Conservation (phyloP, 2,888 invertebrate species). For the Eristalis arbustorum region DNA sequence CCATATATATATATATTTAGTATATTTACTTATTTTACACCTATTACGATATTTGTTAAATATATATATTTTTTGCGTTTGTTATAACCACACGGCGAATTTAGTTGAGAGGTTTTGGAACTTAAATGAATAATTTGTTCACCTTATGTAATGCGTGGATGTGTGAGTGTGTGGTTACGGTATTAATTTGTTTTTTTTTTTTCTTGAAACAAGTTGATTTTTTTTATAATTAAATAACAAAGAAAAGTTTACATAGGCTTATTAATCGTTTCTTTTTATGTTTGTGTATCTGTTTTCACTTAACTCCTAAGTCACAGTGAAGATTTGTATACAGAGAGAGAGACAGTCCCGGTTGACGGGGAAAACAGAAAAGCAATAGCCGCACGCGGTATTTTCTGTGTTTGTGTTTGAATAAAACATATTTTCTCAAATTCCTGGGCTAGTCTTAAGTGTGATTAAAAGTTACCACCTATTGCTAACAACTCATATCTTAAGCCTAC, state of each 20-base stretch:
- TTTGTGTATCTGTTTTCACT: conserved; percentile 2
- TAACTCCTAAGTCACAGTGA: conserved; percentile 60
- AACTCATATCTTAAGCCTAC: conserved; percentile 21
- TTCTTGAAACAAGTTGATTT: conserved; percentile 13
- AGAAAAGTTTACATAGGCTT: conserved; percentile 48
- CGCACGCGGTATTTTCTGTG: conserved; percentile 2
- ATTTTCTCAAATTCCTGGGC: conserved; percentile 45
- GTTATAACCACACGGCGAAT: conserved; percentile 43
- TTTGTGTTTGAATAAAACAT: neutral
- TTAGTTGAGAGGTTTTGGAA: conserved; percentile 28
- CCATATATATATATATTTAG: conserved; percentile 12
- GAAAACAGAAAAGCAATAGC: conserved; percentile 31
- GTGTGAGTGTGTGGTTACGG: conserved; percentile 2
- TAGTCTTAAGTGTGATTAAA: conserved; percentile 28
- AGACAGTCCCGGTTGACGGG: neutral
- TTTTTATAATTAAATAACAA: conserved; percentile 69
- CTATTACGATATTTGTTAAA: conserved; percentile 31
- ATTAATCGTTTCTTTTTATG: conserved; percentile 21
- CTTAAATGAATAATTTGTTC: conserved; percentile 44
- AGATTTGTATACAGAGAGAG: conserved; percentile 40
- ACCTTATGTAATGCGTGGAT: conserved; percentile 27
- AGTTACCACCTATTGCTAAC: conserved; percentile 51
- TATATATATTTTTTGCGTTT: neutral
- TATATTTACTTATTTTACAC: conserved; percentile 47
- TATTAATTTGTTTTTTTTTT: conserved; percentile 46